Conservation (phyloP, 2,797 vertebrate genomes). For the Eulemur mongoz region DNA sequence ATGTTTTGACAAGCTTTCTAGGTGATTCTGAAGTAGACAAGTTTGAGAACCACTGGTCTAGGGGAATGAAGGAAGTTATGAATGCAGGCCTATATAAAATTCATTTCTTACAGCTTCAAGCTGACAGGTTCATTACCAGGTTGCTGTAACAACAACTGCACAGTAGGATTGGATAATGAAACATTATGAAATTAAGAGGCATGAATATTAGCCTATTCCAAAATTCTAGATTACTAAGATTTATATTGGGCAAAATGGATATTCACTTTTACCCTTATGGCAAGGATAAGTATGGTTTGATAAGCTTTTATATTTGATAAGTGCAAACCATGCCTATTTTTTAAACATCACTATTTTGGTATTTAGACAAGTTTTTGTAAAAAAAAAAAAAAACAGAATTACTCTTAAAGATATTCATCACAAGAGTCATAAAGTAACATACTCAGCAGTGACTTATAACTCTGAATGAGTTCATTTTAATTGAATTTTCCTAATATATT, state of each 20-base stretch:
- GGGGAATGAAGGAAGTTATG: neutral
- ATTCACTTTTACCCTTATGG: constrained; percentile 36
- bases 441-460: constrained; percentile 13
- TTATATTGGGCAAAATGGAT: constrained; percentile 28
- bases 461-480: constrained; percentile 34
- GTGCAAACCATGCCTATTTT: neutral
- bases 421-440: constrained; percentile 18
- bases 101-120: constrained; percentile 11
- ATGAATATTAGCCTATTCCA: constrained; percentile 38
- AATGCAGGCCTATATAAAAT: neutral
- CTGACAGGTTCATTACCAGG: constrained; percentile 14
- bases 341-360: constrained; percentile 10
- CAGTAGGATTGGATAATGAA: constrained; percentile 40
- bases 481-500: constrained; percentile 11
- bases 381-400: constrained; percentile 37
- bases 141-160: constrained; percentile 47
- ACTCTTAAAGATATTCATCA: neutral
- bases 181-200: constrained; percentile 53
- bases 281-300: constrained; percentile 6
- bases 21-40: neutral
- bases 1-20: constrained; percentile 11
- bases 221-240: constrained; percentile 49
- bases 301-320: constrained; percentile 32
- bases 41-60: neutral
- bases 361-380: constrained; percentile 31